Evolutionary conservation across 1,140 invertebrate genomes (phyloP).

Genomic region (Arctopsyche grandis): DNA sequence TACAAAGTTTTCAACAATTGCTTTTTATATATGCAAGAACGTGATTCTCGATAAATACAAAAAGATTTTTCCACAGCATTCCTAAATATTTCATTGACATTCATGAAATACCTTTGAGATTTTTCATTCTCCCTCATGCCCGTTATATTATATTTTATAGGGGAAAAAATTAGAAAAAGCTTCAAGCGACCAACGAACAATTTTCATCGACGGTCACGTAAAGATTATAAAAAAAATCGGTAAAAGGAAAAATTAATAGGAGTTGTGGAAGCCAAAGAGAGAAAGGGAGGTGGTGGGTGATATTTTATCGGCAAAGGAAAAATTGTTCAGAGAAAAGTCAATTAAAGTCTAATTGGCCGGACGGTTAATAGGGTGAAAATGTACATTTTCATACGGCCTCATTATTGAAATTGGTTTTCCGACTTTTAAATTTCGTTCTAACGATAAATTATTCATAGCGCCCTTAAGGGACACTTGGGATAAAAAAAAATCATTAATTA

Average conservation of each 20-base stretch:
- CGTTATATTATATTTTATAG: neutral
- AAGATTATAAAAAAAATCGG: constrained; percentile 15
- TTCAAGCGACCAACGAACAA: neutral
- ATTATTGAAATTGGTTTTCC: constrained; percentile 34
- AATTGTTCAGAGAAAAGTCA: constrained; percentile 26
- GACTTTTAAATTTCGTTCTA: neutral
- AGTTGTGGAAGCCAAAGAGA: too few species aligned
- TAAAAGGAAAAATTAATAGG: constrained; percentile 22
- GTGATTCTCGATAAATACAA: neutral
- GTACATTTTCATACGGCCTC: constrained; percentile 8
- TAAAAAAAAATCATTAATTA: too few species aligned
- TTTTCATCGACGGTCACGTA: constrained; percentile 20
- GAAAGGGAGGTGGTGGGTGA: too few species aligned
- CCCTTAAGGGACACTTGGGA: too few species aligned
- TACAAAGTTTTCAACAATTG: too few species aligned
- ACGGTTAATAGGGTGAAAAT: constrained; percentile 11
- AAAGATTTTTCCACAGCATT: neutral
- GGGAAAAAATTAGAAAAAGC: neutral
- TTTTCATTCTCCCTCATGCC: neutral
- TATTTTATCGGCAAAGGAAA: neutral
- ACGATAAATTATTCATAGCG: neutral
- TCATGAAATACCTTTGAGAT: constrained; percentile 28
- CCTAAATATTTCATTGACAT: constrained; percentile 26
- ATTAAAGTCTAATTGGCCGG: constrained; percentile 38
- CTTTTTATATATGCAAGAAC: too few species aligned